phyloP scores from a whole-genome alignment of 2,888 invertebrate species.

The Metalampra italica region DNA sequence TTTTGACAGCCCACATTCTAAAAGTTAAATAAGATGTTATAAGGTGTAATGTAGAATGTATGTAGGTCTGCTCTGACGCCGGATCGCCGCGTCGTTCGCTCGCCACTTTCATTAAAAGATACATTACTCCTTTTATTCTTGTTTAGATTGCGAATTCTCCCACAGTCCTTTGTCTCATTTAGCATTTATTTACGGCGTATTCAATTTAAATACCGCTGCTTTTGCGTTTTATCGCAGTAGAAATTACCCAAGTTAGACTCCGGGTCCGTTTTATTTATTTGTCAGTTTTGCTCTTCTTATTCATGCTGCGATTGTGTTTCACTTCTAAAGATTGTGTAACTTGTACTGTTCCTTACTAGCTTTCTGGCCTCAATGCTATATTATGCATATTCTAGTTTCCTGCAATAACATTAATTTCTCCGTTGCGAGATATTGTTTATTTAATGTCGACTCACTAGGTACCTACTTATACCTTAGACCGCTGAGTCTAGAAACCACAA shows the following conservation, averaged over 20 bases:
- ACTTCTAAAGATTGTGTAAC: constrained; percentile 6
- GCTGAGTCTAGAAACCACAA: no score
- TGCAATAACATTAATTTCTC: no score
- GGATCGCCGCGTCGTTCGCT: constrained; percentile 25
- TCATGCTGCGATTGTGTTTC: constrained; percentile 38
- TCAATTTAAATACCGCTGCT: constrained; percentile 72
- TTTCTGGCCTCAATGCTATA: no score
- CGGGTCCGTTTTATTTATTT: constrained; percentile 61
- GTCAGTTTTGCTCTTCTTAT: constrained; percentile 55
- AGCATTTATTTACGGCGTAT: constrained; percentile 73
- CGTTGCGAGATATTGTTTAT: no score
- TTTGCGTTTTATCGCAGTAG: constrained; percentile 65
- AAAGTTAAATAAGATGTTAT: background rate
- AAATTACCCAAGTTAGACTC: constrained; percentile 58
- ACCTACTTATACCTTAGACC: no score
- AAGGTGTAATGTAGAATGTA: background rate
- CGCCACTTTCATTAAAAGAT: constrained; percentile 61
- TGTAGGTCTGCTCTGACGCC: background rate
- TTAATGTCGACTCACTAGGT: no score
- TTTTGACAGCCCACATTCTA: no score
- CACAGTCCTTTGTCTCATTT: constrained; percentile 73
- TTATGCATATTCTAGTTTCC: no score
- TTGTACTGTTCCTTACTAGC: background rate
- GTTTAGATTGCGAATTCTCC: constrained; percentile 67
- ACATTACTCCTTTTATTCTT: constrained; percentile 68